Percentiles rank a stretch among this genome's conserved stretches.
Conservation (phyloP, 2,888 invertebrate genomes). For the Zaprionus obscuricornis region DNA sequence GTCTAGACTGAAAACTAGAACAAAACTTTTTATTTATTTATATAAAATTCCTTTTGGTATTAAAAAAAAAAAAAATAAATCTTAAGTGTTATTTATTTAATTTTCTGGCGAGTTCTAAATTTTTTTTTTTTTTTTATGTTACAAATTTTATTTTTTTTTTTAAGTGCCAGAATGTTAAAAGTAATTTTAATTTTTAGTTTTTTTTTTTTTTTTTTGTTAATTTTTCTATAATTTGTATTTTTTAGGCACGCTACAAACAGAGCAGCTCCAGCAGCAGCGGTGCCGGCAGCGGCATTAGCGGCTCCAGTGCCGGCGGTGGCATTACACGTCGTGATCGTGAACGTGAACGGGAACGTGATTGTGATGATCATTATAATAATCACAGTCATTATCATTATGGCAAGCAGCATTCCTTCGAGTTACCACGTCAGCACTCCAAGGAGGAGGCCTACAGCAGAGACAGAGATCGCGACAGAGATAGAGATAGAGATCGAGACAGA, state of each 20-base stretch:
- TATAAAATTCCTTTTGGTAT: too few species aligned
- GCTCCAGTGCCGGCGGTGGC: slow-evolving; percentile 40
- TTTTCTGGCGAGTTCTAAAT: too few species aligned
- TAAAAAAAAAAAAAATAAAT: too few species aligned
- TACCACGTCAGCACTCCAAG: slow-evolving; percentile 80
- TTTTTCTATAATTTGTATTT: background rate
- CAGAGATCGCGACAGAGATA: too few species aligned
- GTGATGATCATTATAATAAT: slow-evolving; percentile 64
- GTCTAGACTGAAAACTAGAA: slow-evolving; percentile 12
- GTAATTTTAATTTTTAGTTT: too few species aligned
- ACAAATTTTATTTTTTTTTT: too few species aligned
- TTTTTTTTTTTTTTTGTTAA: slow-evolving; percentile 4
- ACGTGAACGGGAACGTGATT: slow-evolving; percentile 51
- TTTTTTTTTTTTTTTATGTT: too few species aligned
- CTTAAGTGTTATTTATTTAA: too few species aligned
- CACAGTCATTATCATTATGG: slow-evolving; percentile 63
- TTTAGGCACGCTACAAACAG: slow-evolving; percentile 70
- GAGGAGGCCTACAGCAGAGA: slow-evolving; percentile 82
- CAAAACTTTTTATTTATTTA: slow-evolving; percentile 11
- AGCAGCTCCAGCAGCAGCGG: slow-evolving; percentile 63
- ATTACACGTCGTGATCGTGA: slow-evolving; percentile 53
- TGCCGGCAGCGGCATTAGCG: slow-evolving; percentile 46
- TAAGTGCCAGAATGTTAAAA: too few species aligned
- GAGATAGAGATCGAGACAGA: slow-evolving; percentile 52
- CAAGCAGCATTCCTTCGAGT: slow-evolving; percentile 78